A percentile compares a stretch with the other conserved stretches of the same genome.
Evolutionary conservation across 1,140 invertebrate species (phyloP).

Genomic region (Halotydeus destructor): DNA sequence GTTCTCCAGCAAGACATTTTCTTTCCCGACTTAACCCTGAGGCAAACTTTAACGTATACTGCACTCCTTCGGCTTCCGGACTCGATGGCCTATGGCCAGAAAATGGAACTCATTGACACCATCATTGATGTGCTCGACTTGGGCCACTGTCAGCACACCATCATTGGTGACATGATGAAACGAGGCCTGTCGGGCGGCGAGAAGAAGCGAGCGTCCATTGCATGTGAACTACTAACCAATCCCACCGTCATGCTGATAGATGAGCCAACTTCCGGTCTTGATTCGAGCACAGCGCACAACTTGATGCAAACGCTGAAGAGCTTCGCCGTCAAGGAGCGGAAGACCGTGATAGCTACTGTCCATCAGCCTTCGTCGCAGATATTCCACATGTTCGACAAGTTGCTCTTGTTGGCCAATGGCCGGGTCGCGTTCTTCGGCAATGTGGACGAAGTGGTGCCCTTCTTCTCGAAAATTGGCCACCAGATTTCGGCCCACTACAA

Average conservation of each 20-base stretch:
- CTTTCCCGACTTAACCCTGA: slow-evolving; percentile 53
- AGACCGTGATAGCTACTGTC: slow-evolving; percentile 56
- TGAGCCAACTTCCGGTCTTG: slow-evolving; percentile 63
- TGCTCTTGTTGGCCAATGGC: slow-evolving; percentile 51
- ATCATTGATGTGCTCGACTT: slow-evolving; percentile 57
- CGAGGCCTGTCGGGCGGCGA: slow-evolving; percentile 62
- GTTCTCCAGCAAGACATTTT: slow-evolving; percentile 66
- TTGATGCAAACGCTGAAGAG: slow-evolving; percentile 49
- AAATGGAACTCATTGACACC: slow-evolving; percentile 53
- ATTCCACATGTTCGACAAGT: slow-evolving; percentile 63
- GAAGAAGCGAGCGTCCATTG: slow-evolving; percentile 65
- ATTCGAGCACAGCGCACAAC: slow-evolving; percentile 55
- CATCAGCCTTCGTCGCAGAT: slow-evolving; percentile 73
- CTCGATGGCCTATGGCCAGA: slow-evolving; percentile 44
- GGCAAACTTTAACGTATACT: slow-evolving; percentile 54
- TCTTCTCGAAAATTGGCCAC: slow-evolving; percentile 49
- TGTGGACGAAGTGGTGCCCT: slow-evolving; percentile 47
- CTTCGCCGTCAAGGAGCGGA: slow-evolving; percentile 51
- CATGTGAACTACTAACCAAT: slow-evolving; percentile 65
- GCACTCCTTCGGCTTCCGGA: slow-evolving; percentile 50
- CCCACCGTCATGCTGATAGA: slow-evolving; percentile 60
- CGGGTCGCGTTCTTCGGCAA: slow-evolving; percentile 58
- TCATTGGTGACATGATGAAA: slow-evolving; percentile 54
- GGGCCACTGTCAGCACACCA: slow-evolving; percentile 50
- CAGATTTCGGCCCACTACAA: slow-evolving; percentile 56